Conservation (phyloP, 2,113 vertebrate genomes). For the Otis tarda region DNA sequence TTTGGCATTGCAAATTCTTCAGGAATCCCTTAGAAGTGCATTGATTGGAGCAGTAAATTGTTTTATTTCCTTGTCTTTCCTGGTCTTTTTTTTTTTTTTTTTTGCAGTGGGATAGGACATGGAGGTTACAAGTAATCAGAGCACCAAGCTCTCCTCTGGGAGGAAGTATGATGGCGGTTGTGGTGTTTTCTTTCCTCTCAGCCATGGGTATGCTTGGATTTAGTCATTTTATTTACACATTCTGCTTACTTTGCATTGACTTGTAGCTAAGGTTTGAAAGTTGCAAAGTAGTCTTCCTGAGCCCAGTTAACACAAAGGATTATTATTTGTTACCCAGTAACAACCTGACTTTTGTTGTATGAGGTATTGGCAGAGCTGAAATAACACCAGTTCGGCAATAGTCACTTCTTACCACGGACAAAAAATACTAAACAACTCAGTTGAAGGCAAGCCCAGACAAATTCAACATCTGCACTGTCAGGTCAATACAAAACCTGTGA, state of each 20-base stretch:
- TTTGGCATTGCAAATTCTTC: background rate
- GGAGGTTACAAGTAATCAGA: too few species aligned
- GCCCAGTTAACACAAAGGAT: background rate
- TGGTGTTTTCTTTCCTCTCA: background rate
- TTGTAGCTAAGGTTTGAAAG: background rate
- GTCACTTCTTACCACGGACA: background rate
- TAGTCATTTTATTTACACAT: background rate
- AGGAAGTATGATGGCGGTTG: background rate
- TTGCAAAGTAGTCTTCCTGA: background rate
- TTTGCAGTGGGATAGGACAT: background rate
- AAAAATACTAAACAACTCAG: background rate
- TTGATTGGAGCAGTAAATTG: background rate
- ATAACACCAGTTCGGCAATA: background rate
- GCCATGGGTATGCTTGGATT: background rate
- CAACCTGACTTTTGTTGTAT: background rate
- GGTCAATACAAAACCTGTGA: background rate
- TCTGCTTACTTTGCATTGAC: background rate
- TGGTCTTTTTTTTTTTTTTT: too few species aligned
- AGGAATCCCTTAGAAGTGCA: background rate
- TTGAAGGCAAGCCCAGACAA: background rate
- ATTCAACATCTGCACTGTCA: background rate
- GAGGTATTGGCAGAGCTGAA: background rate
- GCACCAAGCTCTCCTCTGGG: background rate
- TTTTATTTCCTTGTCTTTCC: background rate
- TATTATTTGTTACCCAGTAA: background rate